Evolutionary conservation across 2,888 invertebrate species (phyloP).

Genomic region (Ormyrus nitidulus): DNA sequence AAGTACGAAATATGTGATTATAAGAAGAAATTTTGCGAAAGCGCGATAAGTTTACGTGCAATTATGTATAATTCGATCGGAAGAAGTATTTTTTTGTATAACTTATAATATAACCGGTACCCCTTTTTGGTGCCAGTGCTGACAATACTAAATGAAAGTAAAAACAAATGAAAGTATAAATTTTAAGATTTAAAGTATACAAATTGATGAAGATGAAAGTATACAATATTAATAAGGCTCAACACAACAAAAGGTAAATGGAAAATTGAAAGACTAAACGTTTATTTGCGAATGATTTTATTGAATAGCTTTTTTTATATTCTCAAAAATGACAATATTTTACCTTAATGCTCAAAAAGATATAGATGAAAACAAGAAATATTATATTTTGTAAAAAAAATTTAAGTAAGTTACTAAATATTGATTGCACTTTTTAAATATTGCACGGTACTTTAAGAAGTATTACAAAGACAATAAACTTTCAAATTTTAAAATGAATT

Average conservation of each 20-base stretch:
- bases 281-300: not conserved
- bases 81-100: not conserved
- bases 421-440: conserved; percentile 59
- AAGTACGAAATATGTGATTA: not conserved
- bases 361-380: not conserved
- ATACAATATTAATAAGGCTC: not conserved
- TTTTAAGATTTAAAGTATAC: conserved; percentile 31
- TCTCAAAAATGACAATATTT: conserved; percentile 41
- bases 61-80: conserved; percentile 12
- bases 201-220: conserved; percentile 41
- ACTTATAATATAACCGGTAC: too few species aligned
- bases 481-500: not conserved
- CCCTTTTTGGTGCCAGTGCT: not conserved
- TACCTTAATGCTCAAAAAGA: conserved; percentile 3
- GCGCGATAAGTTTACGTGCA: conserved; percentile 6
- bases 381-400: conserved; percentile 48
- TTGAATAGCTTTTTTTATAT: conserved; percentile 14
- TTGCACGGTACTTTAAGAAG: conserved; percentile 53
- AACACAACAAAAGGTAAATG: not conserved
- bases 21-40: not conserved
- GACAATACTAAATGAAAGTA: conserved; percentile 34
- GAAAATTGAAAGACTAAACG: not conserved
- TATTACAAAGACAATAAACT: conserved; percentile 42
- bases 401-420: conserved; percentile 29
- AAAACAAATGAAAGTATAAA: conserved; percentile 40